A percentile compares a stretch with the other conserved stretches of the same genome.
Conservation (phyloP, 2,797 vertebrate genomes). For the Molothrus ater region DNA sequence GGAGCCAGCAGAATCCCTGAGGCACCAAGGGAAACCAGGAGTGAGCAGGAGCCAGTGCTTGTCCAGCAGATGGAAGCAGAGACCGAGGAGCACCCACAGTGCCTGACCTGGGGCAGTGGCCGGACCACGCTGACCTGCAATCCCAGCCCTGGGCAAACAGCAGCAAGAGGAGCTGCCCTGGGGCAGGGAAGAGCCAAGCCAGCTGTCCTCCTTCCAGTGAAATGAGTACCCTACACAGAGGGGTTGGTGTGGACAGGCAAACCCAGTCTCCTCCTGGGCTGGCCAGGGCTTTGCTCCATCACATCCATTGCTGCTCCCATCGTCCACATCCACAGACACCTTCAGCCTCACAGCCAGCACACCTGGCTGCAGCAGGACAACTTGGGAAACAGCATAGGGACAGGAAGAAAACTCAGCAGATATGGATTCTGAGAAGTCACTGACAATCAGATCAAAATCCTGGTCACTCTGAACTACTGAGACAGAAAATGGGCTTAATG, state of each 20-base stretch:
- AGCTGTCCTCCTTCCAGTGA: neutral
- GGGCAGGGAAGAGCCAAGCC: neutral
- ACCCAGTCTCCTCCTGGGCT: neutral
- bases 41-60: neutral
- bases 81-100: neutral
- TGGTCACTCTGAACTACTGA: neutral
- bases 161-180: neutral
- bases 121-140: neutral
- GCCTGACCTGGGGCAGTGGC: neutral
- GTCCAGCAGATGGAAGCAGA: slow-evolving; percentile 77
- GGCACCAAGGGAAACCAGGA: neutral
- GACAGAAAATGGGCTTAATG: neutral
- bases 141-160: neutral
- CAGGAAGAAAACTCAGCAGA: neutral
- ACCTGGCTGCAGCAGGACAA: neutral
- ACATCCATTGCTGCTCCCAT: rapidly evolving
- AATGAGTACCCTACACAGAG: neutral
- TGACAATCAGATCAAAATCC: neutral
- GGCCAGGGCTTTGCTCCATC: neutral
- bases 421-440: neutral
- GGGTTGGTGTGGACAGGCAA: neutral
- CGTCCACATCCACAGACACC: rapidly evolving
- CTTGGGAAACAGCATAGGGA: neutral
- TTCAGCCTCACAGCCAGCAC: neutral
- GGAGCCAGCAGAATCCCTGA: neutral